Conservation (phyloP, 2,888 invertebrate species). For the Orchesellides sinensis region DNA sequence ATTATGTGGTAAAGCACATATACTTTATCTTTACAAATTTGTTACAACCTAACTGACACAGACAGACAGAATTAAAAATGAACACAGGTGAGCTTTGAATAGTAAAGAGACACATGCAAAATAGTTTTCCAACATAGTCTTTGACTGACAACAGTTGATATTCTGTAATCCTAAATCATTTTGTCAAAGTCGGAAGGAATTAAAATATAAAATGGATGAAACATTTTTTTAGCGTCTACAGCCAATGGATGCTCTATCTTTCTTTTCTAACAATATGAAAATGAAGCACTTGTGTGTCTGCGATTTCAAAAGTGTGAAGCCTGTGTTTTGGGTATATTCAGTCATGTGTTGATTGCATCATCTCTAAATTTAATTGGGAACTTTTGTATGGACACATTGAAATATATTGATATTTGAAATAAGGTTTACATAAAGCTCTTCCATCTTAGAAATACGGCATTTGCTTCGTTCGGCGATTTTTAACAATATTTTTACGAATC, state of each 20-base stretch:
- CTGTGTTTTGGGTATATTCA: too few relatives aligned
- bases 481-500: constrained; percentile 12
- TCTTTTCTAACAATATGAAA: too few relatives aligned
- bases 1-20: constrained; percentile 30
- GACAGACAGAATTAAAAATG: neutral
- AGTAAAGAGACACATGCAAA: neutral
- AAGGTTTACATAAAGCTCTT: too few relatives aligned
- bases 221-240: neutral
- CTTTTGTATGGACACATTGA: neutral
- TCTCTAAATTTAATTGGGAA: neutral
- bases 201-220: neutral
- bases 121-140: neutral
- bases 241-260: too few relatives aligned
- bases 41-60: neutral
- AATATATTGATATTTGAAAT: neutral
- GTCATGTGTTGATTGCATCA: too few relatives aligned
- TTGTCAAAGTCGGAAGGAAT: neutral
- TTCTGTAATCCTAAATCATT: too few relatives aligned
- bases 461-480: constrained; percentile 40
- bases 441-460: too few relatives aligned
- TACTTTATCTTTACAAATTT: constrained; percentile 35
- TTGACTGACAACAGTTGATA: too few relatives aligned
- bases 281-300: neutral
- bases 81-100: constrained; percentile 1
- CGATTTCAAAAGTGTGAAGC: neutral